These are phyloP conservation scores for Suricata suricatta DNA, from an alignment of 2,113 vertebrate species.

Conservation along the genomic window DNA sequence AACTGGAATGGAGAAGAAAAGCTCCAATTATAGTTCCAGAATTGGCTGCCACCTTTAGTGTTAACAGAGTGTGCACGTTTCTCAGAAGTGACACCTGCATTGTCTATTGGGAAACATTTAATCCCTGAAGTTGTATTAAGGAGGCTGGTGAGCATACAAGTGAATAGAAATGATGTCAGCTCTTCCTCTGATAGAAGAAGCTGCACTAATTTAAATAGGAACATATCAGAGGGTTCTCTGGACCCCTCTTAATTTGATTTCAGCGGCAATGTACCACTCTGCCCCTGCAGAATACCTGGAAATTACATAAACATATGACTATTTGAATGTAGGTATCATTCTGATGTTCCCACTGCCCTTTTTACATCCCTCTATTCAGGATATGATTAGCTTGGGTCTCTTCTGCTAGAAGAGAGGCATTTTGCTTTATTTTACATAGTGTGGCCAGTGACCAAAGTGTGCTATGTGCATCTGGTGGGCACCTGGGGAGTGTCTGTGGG, in stretches of 20 bases:
- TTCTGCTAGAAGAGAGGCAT: not conserved
- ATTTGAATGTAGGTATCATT: not conserved
- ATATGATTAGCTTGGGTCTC: not conserved
- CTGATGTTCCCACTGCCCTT: not conserved
- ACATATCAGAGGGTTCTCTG: not conserved
- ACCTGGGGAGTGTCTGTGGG: not conserved
- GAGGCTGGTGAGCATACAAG: conserved; percentile 58
- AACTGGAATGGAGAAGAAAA: conserved; percentile 79
- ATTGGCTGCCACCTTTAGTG: conserved; percentile 79
- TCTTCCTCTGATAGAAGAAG: conserved; percentile 33
- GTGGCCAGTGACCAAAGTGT: not conserved
- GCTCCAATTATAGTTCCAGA: conserved; percentile 79
- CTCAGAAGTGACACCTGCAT: conserved; percentile 79
- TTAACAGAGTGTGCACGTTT: conserved; percentile 76
- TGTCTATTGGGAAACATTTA: conserved; percentile 79
- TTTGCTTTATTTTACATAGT: conserved; percentile 22
- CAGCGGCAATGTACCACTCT: not conserved
- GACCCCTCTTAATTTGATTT: conserved; percentile 55
- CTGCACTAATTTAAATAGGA: conserved; percentile 59
- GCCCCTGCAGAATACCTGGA: conserved; percentile 22
- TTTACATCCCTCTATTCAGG: not conserved
- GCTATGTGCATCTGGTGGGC: not conserved
- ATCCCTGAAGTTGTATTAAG: conserved; percentile 70
- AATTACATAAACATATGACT: conserved; percentile 5
- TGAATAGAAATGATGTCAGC: conserved; percentile 68